Base-by-base conservation (phyloP, 1,140 invertebrate species). In the Aleiodes sp. region DNA sequence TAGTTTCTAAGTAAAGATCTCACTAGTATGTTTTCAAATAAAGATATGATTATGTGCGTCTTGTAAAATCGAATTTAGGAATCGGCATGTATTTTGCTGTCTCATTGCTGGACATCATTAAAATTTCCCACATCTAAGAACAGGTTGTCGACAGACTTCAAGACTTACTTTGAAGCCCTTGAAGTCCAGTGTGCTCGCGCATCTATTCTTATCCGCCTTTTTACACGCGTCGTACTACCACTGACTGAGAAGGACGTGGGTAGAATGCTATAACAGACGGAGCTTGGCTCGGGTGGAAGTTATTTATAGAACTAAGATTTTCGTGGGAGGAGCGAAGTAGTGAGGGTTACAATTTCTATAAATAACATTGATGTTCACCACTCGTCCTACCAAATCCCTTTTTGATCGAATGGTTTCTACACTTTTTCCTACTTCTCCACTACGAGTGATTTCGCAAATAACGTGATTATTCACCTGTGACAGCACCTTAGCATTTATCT, bases 291-390 rank as follows among this genome's bases (percentile, higher is more conserved):
- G 70, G 68, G 37, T 31, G 56, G 10, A 33, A 24, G 71, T 72
- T 82, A 83, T 83, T 81, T 79, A 75, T 82, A 82, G 73, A 67
- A 52, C 65, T 64, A 71, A 77, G 75, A 65, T 81, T 80, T 80
- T 81, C 76, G 80, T 77, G 77, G 80, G 80, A 76, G 78, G 79
- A 67, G 71, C 29, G 62, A 33, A 56, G 61, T 65, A 57, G 57
- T 43, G 39, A 33, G 43, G 52, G 69, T 73, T 56, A 70, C 63
- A 71, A 65, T 65, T 43, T 46, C 71, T 81, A 81, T 78, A 82
- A 84, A 84, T 81, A 83, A 77, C 74, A 73, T 73, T 62, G 8
- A 24, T 19, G 4, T 16, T 46, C 71, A 64, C 67, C 70, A 64
- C 72, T 67, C 67, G 60, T 73, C 68, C 71, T 70, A 61, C 72